phyloP scores from a whole-genome alignment of 2,888 invertebrate genomes.

The Chironomus tentans region DNA sequence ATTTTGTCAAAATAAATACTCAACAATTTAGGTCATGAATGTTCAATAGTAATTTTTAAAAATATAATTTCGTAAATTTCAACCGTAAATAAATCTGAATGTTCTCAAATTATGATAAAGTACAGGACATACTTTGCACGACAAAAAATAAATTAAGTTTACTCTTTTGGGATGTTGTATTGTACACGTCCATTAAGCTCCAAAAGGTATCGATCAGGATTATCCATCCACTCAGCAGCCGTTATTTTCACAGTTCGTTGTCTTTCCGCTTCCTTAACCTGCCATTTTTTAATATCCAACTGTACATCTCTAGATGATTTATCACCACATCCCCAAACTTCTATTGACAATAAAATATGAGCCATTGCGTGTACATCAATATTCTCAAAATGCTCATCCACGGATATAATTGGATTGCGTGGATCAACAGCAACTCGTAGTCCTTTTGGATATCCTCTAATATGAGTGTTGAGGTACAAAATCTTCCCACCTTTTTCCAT shows the following conservation, averaged over 20 bases:
- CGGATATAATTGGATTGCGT: slow-evolving; percentile 59
- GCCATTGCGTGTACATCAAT: slow-evolving; percentile 59
- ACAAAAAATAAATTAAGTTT: slow-evolving; percentile 31
- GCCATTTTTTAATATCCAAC: slow-evolving; percentile 84
- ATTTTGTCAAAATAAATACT: too few relatives aligned
- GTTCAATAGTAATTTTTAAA: too few relatives aligned
- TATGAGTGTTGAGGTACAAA: slow-evolving; percentile 72
- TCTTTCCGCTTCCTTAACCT: slow-evolving; percentile 78
- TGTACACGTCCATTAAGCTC: slow-evolving; percentile 78
- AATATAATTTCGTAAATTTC: too few relatives aligned
- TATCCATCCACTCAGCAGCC: slow-evolving; percentile 88
- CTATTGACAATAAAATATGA: slow-evolving; percentile 52
- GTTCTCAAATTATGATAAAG: too few relatives aligned
- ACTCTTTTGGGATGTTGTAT: slow-evolving; percentile 60
- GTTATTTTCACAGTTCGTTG: slow-evolving; percentile 77
- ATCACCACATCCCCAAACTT: slow-evolving; percentile 84
- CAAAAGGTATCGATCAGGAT: slow-evolving; percentile 85
- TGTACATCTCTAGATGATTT: slow-evolving; percentile 69
- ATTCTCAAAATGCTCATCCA: slow-evolving; percentile 67
- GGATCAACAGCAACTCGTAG: slow-evolving; percentile 75
- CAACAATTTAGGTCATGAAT: too few relatives aligned
- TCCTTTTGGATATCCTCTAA: slow-evolving; percentile 77
- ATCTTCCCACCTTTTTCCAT: slow-evolving; percentile 62
- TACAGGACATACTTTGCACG: not conserved
- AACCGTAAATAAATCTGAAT: too few relatives aligned